Base-by-base conservation (phyloP, 1,140 invertebrate genomes). In the Drosophila murphyi region DNA sequence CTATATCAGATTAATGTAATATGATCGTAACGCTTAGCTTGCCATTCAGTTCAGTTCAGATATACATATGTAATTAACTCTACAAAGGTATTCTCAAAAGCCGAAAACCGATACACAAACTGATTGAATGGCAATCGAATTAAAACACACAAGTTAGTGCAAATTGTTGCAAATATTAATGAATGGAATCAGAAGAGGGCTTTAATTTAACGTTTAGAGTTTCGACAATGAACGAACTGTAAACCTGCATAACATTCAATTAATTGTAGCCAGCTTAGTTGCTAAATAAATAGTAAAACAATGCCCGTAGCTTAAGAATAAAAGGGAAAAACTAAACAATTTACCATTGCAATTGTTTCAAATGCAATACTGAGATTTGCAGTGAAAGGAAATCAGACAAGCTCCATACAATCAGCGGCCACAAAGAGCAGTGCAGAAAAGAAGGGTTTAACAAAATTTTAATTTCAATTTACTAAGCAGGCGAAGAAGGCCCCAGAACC, bases 401-500 rank as follows among this genome's bases (percentile, higher is more conserved):
- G 10, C 10, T 39, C 61, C 54, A 47, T 12, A 64, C 54, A 71
- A 76, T 76, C 60, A 65, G 47, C 35, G 45, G 4, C 10, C 28
- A 35, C 37, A 77, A 74, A 39, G 50, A 28, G 56, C 35, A 68
- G 12, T 3, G n/a, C 51, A 12, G 3, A 6, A 63, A 67, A 85
- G 39, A 68, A 50, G 52, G 80, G 63, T 80, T 80, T 79, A 61
- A 78, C 52, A 63, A 60, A 64, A 86, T 86, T 81, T 86, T 81
- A 86, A 85, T 85, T 86, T 85, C 63, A 86, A 69, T 81, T 78
- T 78, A 45, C 54, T 51, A 59, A 37, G 48, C 43, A 79, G 41
- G 34, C 67, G 6, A 35, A 52, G 55, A 28, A 31, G 37, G 54
- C 61, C 34, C 37, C 8, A 80, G 20, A 20, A 62, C 4, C 37